Base-by-base conservation (phyloP, 2,797 vertebrate species). In the Lepus townsendii region DNA sequence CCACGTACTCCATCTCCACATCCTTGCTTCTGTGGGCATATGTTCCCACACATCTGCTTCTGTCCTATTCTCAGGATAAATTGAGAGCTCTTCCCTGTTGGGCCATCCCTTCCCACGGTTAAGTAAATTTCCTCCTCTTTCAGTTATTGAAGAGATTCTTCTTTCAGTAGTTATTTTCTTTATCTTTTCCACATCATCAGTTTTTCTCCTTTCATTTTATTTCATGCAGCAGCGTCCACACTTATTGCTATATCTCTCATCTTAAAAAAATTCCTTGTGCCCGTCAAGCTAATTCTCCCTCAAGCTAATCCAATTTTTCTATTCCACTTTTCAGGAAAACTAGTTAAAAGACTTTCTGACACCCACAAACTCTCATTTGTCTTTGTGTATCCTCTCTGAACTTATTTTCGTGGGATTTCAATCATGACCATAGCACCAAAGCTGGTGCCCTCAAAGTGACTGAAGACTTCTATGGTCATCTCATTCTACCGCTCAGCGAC, bases 161-260 rank as follows among this genome's bases (percentile, higher is more conserved):
- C 24, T 77, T n/a, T 69, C 5, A 60, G 32, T 14, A 68, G 63
- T 26, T 69, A 72, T 32, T 93, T 54, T 20, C 57, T 62, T 65
- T 57, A 68, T 72, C 27, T 72, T 17, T 38, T 22, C 42, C n/a
- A 30, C 16, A 30, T 14, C n/a, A 71, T 65, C 10, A n/a, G 11
- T 60, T n/a, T 92, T 80, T 52, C 50, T 57, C n/a, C 14, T 77
- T 93, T 42, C 10, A 32, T 82, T 84, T 77, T 54, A 90, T 69
- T 77, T 63, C 69, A 54, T 84, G 24, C 14, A 75, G 27, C 65
- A 75, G 16, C 65, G 63, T 12, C 22, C 32, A 60, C 91, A 76
- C 12, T 42, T 19, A 17, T 35, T 60, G 7, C 42, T 52, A 2
- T 82, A 38, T 38, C 38, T 27, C 13, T 52, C 26, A 72, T 27